Evolutionary conservation across 1,140 invertebrate genomes (phyloP).

Genomic region (Littorina saxatilis): DNA sequence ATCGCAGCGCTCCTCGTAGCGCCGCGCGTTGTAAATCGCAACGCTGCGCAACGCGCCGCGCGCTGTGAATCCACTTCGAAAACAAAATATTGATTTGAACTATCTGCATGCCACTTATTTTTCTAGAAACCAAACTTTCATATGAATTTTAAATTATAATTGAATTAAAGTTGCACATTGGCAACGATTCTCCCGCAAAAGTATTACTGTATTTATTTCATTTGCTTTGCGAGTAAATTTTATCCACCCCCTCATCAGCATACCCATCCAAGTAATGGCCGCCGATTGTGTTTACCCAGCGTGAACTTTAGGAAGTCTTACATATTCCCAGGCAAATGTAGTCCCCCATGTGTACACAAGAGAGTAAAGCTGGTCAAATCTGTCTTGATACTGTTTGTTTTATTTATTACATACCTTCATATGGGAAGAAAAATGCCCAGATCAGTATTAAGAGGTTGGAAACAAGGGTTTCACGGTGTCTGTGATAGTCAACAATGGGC

Average conservation of each 20-base stretch:
- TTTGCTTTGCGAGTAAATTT: constrained; percentile 23
- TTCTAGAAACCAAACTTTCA: no score
- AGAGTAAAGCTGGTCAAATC: not conserved
- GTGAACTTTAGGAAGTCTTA: not conserved
- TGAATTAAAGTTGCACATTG: no score
- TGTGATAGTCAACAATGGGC: constrained; percentile 43
- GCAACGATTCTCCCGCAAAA: no score
- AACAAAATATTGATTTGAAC: no score
- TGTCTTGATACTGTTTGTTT: not conserved
- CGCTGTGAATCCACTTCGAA: no score
- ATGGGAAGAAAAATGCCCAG: constrained; percentile 17
- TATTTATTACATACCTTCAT: not conserved
- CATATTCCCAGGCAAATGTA: constrained; percentile 4
- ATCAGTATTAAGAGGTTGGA: not conserved
- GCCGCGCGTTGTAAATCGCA: no score
- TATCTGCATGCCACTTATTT: no score
- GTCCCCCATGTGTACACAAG: not conserved
- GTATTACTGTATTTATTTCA: no score
- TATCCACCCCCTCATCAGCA: constrained; percentile 49
- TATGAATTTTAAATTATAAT: no score
- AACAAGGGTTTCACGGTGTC: constrained; percentile 28
- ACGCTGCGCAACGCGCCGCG: no score
- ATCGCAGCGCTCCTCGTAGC: no score
- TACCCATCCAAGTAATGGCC: constrained; percentile 39
- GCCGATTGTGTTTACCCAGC: not conserved